Conservation (phyloP, 2,113 vertebrate genomes). For the Tinamus guttatus region DNA sequence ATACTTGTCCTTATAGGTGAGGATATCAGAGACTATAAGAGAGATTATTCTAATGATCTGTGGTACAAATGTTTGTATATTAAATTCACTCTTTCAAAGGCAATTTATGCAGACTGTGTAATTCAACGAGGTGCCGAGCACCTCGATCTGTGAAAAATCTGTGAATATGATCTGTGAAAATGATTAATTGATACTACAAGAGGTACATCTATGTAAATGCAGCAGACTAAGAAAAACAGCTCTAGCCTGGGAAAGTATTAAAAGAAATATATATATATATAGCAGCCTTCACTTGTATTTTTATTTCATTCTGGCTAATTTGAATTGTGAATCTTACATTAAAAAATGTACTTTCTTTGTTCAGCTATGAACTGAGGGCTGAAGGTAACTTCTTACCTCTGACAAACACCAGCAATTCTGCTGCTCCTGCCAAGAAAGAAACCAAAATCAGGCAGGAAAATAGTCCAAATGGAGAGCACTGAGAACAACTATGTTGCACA, state of each 20-base stretch:
- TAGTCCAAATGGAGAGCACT: neutral
- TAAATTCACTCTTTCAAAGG: neutral
- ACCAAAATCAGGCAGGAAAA: neutral
- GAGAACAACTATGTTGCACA: neutral
- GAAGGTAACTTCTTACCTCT: neutral
- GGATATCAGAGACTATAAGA: neutral
- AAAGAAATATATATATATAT: too few species aligned
- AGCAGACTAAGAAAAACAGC: neutral
- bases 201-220: neutral
- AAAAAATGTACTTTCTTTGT: neutral
- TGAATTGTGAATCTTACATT: neutral
- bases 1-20: neutral
- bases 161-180: neutral
- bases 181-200: neutral
- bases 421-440: neutral
- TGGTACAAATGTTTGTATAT: neutral
- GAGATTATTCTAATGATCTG: neutral
- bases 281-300: neutral
- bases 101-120: neutral
- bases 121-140: neutral
- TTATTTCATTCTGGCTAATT: neutral
- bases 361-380: neutral
- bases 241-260: neutral
- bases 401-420: neutral
- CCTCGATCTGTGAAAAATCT: too few species aligned